phyloP scores from a whole-genome alignment of 2,888 invertebrate species.

The Amphimallon solstitiale region DNA sequence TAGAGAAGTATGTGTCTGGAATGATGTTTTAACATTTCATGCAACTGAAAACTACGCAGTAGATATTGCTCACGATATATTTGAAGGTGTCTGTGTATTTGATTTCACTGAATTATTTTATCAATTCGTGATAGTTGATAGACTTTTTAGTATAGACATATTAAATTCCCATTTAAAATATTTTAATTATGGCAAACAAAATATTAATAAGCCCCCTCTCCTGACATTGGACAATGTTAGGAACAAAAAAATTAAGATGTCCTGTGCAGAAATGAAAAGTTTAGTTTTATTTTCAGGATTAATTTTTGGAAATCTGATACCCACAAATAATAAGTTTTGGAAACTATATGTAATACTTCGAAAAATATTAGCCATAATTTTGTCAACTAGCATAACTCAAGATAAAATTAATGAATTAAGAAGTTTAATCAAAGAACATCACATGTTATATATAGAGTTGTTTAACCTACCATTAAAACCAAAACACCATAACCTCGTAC shows the following conservation, averaged over 20 bases:
- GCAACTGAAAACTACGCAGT: conserved; percentile 40
- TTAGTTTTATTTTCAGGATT: conserved; percentile 38
- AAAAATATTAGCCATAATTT: neutral
- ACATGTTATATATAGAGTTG: conserved; percentile 37
- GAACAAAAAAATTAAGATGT: conserved; percentile 40
- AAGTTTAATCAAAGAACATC: conserved; percentile 25
- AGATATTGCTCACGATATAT: conserved; percentile 46
- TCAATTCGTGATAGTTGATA: too few relatives aligned
- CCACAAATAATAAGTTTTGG: too few relatives aligned
- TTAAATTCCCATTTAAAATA: too few relatives aligned
- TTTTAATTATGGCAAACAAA: too few relatives aligned
- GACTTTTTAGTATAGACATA: too few relatives aligned
- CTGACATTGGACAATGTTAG: conserved; percentile 17
- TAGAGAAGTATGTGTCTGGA: conserved; percentile 4
- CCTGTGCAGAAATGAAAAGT: conserved; percentile 38
- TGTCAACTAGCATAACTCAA: neutral
- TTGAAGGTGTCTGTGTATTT: conserved; percentile 45
- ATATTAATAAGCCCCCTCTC: conserved; percentile 22
- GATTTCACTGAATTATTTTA: too few relatives aligned
- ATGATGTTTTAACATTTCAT: conserved; percentile 37
- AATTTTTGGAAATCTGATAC: too few relatives aligned
- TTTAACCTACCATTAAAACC: conserved; percentile 38
- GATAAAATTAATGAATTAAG: too few relatives aligned
- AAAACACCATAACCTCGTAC: conserved; percentile 45
- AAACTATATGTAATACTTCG: neutral